phyloP scores from a whole-genome alignment of 2,888 invertebrate species.

The Himalopsyche anomala region DNA sequence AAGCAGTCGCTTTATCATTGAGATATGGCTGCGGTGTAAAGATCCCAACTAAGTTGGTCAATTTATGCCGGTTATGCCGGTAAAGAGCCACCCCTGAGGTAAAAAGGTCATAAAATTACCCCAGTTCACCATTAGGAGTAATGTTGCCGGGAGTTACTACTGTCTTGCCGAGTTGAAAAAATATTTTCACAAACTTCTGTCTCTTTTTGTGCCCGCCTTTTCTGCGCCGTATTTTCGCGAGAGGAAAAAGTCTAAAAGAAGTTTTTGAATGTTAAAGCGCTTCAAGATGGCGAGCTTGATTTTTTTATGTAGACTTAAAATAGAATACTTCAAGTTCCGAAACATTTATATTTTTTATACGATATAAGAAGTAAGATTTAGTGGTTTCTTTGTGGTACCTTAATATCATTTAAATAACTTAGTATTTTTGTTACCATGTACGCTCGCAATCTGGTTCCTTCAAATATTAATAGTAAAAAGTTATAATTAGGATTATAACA shows the following conservation, averaged over 20 bases:
- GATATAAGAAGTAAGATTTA: neutral
- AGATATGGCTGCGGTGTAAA: conserved; percentile 10
- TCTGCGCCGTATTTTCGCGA: neutral
- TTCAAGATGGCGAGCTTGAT: neutral
- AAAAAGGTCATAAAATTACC: conserved; percentile 4
- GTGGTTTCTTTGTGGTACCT: too few relatives aligned
- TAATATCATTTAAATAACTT: too few relatives aligned
- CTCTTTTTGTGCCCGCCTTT: neutral
- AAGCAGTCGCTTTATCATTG: neutral
- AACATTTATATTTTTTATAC: neutral
- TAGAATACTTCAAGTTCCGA: too few relatives aligned
- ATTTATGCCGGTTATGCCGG: conserved; percentile 32
- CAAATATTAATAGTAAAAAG: too few relatives aligned
- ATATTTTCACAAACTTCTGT: conserved; percentile 49
- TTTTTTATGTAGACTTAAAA: neutral
- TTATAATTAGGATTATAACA: too few relatives aligned
- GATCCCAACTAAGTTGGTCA: conserved; percentile 47
- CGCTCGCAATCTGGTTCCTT: too few relatives aligned
- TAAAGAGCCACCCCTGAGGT: conserved; percentile 12
- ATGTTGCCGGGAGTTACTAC: conserved; percentile 55
- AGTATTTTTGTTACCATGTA: neutral
- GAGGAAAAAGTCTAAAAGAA: neutral
- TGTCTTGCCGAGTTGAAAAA: conserved; percentile 54
- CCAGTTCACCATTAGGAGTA: conserved; percentile 48
- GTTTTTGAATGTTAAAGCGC: neutral